Conservation (phyloP, 2,888 invertebrate genomes). For the Thymelicus lineola region DNA sequence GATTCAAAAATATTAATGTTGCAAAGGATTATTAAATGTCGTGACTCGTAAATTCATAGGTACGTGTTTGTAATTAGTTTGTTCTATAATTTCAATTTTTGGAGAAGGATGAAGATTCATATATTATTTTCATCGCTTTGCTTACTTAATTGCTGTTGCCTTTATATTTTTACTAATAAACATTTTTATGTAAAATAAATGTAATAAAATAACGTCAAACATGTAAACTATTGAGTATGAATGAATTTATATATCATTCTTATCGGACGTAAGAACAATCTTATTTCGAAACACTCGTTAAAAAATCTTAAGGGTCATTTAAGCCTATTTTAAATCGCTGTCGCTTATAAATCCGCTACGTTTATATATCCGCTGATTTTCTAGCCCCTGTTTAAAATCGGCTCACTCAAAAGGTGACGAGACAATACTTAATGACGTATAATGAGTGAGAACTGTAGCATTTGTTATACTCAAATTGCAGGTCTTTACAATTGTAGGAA, state of each 20-base stretch:
- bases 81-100: too few species aligned
- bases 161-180: too few species aligned
- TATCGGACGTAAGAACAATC: too few species aligned
- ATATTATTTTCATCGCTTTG: too few species aligned
- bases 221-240: too few species aligned
- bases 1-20: background rate
- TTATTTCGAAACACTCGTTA: too few species aligned
- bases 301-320: too few species aligned
- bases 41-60: background rate
- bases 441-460: conserved; percentile 75
- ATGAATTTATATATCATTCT: too few species aligned
- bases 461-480: conserved; percentile 40
- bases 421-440: conserved; percentile 76
- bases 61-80: background rate
- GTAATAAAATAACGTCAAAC: too few species aligned
- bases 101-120: too few species aligned
- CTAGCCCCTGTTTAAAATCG: conserved; percentile 59
- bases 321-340: conserved; percentile 2
- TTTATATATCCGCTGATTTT: conserved; percentile 41
- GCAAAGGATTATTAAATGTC: background rate
- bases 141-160: too few species aligned
- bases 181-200: too few species aligned
- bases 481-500: conserved; percentile 11
- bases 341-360: conserved; percentile 7
- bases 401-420: conserved; percentile 71